Conservation (phyloP, 2,888 invertebrate species). For the Ectobius pallidus region DNA sequence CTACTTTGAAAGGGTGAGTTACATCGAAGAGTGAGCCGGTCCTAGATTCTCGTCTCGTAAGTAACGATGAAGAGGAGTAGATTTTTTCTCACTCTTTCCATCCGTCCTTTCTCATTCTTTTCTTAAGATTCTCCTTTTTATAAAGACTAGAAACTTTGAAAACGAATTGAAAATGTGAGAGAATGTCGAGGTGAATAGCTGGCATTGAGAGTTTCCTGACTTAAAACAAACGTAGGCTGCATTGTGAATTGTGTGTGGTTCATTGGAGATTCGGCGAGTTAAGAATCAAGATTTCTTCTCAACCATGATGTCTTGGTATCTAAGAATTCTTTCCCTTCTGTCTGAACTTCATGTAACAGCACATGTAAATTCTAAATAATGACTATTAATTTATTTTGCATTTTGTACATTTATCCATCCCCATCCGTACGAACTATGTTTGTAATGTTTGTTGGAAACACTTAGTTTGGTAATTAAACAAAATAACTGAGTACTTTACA, state of each 20-base stretch:
- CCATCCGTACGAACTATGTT: too few relatives aligned
- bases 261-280: neutral
- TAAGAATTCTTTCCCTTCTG: too few relatives aligned
- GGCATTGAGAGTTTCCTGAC: conserved; percentile 1
- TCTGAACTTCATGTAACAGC: too few relatives aligned
- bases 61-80: neutral
- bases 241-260: neutral
- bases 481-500: too few relatives aligned
- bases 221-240: neutral
- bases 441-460: too few relatives aligned
- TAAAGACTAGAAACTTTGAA: conserved; percentile 1
- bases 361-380: too few relatives aligned
- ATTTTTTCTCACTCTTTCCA: neutral
- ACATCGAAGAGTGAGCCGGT: neutral
- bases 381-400: too few relatives aligned
- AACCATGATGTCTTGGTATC: neutral
- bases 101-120: neutral
- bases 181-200: neutral
- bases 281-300: neutral
- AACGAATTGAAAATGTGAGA: neutral
- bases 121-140: conserved; percentile 1
- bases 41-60: neutral
- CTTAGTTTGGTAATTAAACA: too few relatives aligned
- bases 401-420: too few relatives aligned
- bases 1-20: neutral